Evolutionary conservation across 2,888 invertebrate species (phyloP).

Genomic region (Caenorhabditis sp.): DNA sequence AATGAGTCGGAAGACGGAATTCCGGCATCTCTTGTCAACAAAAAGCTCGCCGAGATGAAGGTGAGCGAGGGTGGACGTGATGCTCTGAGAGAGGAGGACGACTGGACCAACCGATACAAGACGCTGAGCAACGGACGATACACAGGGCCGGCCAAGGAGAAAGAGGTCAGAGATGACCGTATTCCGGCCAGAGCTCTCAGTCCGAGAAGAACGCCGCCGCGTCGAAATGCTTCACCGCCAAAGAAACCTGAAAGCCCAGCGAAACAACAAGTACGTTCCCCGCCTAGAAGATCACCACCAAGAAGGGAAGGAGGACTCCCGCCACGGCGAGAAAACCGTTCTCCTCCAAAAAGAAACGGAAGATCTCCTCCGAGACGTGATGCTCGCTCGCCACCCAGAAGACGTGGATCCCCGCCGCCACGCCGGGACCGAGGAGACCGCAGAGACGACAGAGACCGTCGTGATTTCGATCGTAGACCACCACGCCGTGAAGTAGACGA

Average conservation of each 20-base stretch:
- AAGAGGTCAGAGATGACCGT: constrained; percentile 61
- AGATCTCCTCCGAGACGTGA: constrained; percentile 1
- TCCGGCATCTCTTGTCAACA: constrained; percentile 92
- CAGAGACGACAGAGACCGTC: constrained; percentile 12
- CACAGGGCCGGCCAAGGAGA: constrained; percentile 59
- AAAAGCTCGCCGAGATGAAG: constrained; percentile 93
- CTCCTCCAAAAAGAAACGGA: too few species aligned
- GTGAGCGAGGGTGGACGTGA: constrained; percentile 10
- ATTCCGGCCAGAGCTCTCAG: constrained; percentile 55
- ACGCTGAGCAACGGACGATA: constrained; percentile 60
- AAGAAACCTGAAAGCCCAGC: too few species aligned
- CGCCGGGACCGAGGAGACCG: too few species aligned
- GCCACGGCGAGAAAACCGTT: neutral
- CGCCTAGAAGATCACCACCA: constrained; percentile 12
- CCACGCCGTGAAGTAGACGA: constrained; percentile 21
- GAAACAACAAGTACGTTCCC: constrained; percentile 6
- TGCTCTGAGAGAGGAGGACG: constrained; percentile 42
- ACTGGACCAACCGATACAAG: constrained; percentile 66
- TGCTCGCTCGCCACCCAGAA: constrained; percentile 16
- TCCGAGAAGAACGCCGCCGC: constrained; percentile 53
- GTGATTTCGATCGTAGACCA: constrained; percentile 22
- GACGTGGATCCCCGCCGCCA: constrained; percentile 18
- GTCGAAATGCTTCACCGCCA: constrained; percentile 35
- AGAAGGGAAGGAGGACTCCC: constrained; percentile 33
- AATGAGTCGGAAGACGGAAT: constrained; percentile 91